Evolutionary conservation across 2,113 vertebrate genomes (phyloP).

Genomic region (Halichoeres trimaculatus): DNA sequence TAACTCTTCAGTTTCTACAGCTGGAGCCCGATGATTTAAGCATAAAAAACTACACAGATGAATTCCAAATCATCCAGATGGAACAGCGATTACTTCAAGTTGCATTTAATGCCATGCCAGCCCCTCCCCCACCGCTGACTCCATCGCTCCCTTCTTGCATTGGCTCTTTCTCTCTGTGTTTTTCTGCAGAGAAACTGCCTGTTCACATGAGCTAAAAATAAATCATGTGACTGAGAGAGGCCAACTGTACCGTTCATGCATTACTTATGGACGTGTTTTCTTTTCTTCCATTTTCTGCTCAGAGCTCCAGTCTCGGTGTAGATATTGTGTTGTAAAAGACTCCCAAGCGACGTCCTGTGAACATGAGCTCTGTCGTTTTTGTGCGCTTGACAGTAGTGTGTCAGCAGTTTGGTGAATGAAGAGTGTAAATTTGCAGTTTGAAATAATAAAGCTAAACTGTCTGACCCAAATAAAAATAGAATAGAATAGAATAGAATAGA

Average conservation of each 20-base stretch:
- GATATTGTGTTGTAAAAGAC: slow-evolving; percentile 24
- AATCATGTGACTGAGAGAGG: slow-evolving; percentile 73
- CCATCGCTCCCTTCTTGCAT: slow-evolving; percentile 7
- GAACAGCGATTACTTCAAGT: slow-evolving; percentile 67
- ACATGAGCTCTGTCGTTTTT: slow-evolving; percentile 23
- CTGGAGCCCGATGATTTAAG: slow-evolving; percentile 14
- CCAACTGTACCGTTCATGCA: slow-evolving; percentile 79
- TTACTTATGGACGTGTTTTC: slow-evolving; percentile 82
- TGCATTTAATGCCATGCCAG: slow-evolving; percentile 55
- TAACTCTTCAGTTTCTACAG: slow-evolving; percentile 33
- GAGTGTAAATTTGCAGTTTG: neutral
- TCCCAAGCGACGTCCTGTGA: slow-evolving; percentile 31
- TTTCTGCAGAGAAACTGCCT: slow-evolving; percentile 71
- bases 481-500: too few species aligned
- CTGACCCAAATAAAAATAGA: too few species aligned
- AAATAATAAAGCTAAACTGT: neutral
- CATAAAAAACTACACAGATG: slow-evolving; percentile 49
- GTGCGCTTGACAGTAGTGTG: neutral
- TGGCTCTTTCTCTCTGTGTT: neutral
- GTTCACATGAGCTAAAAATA: slow-evolving; percentile 83
- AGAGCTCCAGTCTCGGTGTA: neutral
- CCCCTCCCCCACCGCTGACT: slow-evolving; percentile 61
- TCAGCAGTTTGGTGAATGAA: neutral
- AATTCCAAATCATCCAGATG: slow-evolving; percentile 73
- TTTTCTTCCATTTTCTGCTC: slow-evolving; percentile 53